phyloP scores from a whole-genome alignment of 2,113 vertebrate species.

The Python bivittatus region DNA sequence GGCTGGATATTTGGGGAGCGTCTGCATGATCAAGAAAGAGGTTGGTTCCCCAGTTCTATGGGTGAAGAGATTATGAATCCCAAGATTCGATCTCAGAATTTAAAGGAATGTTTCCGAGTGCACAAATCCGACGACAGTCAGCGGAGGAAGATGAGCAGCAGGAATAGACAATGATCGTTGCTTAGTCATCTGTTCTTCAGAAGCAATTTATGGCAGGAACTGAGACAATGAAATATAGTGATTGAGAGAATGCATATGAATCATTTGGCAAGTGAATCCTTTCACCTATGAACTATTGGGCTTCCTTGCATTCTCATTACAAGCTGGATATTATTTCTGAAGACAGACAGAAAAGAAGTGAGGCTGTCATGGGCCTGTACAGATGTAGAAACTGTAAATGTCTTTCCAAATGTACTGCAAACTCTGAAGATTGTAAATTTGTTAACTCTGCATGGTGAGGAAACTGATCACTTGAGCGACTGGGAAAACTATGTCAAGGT shows the following conservation, averaged over 20 bases:
- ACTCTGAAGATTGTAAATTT: constrained; percentile 1
- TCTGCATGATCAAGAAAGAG: constrained; percentile 92
- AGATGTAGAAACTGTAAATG: neutral
- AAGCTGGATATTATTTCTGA: constrained; percentile 8
- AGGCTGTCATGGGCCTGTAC: neutral
- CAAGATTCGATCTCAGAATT: constrained; percentile 91
- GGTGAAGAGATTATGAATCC: constrained; percentile 92
- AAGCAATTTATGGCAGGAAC: constrained; percentile 25
- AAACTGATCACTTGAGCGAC: neutral
- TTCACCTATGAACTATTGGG: neutral
- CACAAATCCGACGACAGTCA: constrained; percentile 88
- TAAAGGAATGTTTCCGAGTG: constrained; percentile 90
- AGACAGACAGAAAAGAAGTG: neutral
- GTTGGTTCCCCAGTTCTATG: constrained; percentile 93
- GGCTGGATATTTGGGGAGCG: constrained; percentile 97
- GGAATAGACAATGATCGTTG: constrained; percentile 74
- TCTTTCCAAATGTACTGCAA: constrained; percentile 34
- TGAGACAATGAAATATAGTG: neutral
- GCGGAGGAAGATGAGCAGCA: constrained; percentile 80
- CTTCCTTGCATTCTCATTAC: accelerated
- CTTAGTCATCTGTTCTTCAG: neutral
- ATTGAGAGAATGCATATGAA: neutral
- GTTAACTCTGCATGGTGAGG: neutral
- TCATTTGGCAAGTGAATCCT: accelerated
- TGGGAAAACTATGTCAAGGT: neutral